Evolutionary conservation across 1,140 invertebrate species (phyloP), one percentile per base, ranked within the genome.

Genomic region (Diabrotica undecimpunctata): DNA sequence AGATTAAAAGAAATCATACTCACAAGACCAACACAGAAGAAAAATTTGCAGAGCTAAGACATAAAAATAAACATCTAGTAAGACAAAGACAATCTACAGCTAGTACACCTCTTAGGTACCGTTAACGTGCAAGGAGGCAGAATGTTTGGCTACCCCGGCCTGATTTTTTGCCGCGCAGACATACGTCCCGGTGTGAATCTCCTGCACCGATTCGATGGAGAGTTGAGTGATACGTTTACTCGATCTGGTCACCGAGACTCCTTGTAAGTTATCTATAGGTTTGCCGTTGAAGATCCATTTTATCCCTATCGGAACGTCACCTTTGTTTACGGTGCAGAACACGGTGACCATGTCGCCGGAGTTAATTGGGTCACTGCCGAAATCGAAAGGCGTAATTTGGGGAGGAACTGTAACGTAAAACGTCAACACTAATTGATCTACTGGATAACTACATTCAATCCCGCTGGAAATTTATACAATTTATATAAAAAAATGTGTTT

Each of bases 121-220:
- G 78, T 88, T 87, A 62, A 89, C 84, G 70, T 83, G 80, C 58
- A 89, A 79, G 66, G 79, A 72, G 25, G 86, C 81, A 6, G 85
- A 84, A 70, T 84, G 82, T 75, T 82, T 81, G 62, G 81, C 77
- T 73, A 79, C 79, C 51, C 88, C 88, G n/a, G 88, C 89, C 72
- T 77, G 80, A 78, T 90, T 90, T 70, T 77, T 81, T 46, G 87
- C 89, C 57, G 84, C 82, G 73, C 87, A 90, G 35, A 84, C 87
- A 71, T 88, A 90, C 74, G 87, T 85, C 70, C 88, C 87, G 63
- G 81, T 84, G 73, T 88, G 86, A 53, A 69, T 62, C 13, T 73
- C 68, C 56, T 70, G 66, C 7, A 88, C 83, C 66, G 82, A 83
- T 38, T 88, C 86, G 70, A 91, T 89, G 54, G 82, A 85, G 64